A percentile compares a stretch with the other conserved stretches of the same genome.
Conservation (phyloP, 1,140 invertebrate genomes). For the Leptoteleia sp. region DNA sequence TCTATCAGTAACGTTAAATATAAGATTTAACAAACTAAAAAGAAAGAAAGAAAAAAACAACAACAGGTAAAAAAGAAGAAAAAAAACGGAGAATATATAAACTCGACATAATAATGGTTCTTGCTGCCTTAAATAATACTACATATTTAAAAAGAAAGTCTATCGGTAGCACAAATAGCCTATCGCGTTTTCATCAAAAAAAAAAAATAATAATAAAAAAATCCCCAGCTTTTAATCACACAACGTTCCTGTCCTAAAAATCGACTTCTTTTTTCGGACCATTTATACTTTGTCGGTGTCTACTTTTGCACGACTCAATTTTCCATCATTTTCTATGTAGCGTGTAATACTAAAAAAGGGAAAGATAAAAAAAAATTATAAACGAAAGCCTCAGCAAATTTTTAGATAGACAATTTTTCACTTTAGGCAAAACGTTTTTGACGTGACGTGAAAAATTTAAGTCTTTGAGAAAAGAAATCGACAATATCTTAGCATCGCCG, state of each 20-base stretch:
- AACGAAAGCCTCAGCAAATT: slow-evolving; percentile 40
- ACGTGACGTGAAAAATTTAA: slow-evolving; percentile 45
- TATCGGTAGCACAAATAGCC: slow-evolving; percentile 62
- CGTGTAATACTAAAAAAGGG: too few species aligned
- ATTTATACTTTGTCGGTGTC: slow-evolving; percentile 59
- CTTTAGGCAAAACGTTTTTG: slow-evolving; percentile 41
- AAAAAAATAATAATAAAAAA: slow-evolving; percentile 32
- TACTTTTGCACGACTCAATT: slow-evolving; percentile 59
- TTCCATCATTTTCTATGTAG: slow-evolving; percentile 63
- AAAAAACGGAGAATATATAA: slow-evolving; percentile 64
- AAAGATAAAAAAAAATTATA: not conserved
- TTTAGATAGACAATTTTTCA: slow-evolving; percentile 54
- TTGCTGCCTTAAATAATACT: slow-evolving; percentile 74
- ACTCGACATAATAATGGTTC: slow-evolving; percentile 71
- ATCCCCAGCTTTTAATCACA: slow-evolving; percentile 56
- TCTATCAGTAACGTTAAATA: slow-evolving; percentile 54
- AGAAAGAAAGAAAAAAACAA: too few species aligned
- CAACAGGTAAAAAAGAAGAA: slow-evolving; percentile 28
- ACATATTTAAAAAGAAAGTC: slow-evolving; percentile 67
- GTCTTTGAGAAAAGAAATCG: slow-evolving; percentile 45
- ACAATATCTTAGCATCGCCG: slow-evolving; percentile 54
- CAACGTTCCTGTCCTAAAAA: slow-evolving; percentile 47
- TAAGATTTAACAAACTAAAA: slow-evolving; percentile 63
- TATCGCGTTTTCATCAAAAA: slow-evolving; percentile 57
- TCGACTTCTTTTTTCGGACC: slow-evolving; percentile 50